Conservation (phyloP, 2,888 invertebrate species). For the Agrotis ipsilon region DNA sequence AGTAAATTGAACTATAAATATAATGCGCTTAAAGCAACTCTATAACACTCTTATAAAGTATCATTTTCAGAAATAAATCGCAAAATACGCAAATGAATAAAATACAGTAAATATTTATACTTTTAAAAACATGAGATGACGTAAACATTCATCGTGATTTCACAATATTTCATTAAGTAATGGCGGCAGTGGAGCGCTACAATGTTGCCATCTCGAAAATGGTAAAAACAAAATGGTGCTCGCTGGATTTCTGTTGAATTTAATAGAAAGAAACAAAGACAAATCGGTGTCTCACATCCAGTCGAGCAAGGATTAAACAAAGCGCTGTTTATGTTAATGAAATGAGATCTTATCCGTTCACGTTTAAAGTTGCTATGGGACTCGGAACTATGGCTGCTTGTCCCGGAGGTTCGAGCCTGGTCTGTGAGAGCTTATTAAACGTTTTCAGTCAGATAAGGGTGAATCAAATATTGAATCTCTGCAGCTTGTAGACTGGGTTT, state of each 20-base stretch:
- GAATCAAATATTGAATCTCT: constrained; percentile 29
- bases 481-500: not conserved
- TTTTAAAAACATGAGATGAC: constrained; percentile 32
- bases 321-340: constrained; percentile 78
- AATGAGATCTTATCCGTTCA: constrained; percentile 72
- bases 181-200: constrained; percentile 32
- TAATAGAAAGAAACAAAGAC: constrained; percentile 66
- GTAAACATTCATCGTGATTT: constrained; percentile 46
- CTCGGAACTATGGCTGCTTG: constrained; percentile 9
- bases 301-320: constrained; percentile 68
- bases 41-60: not conserved
- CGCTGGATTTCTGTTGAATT: constrained; percentile 42
- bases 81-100: constrained; percentile 9
- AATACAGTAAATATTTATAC: constrained; percentile 37
- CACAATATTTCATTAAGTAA: constrained; percentile 46
- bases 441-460: constrained; percentile 1
- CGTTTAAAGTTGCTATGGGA: constrained; percentile 49
- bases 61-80: constrained; percentile 13
- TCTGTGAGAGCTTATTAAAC: constrained; percentile 35
- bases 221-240: constrained; percentile 49
- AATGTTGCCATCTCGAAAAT: constrained; percentile 56
- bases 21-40: not conserved
- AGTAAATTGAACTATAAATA: not conserved
- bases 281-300: constrained; percentile 57
- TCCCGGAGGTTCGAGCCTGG: not conserved